Conservation (phyloP, 1,140 invertebrate genomes). For the Sarcophaga bullata region DNA sequence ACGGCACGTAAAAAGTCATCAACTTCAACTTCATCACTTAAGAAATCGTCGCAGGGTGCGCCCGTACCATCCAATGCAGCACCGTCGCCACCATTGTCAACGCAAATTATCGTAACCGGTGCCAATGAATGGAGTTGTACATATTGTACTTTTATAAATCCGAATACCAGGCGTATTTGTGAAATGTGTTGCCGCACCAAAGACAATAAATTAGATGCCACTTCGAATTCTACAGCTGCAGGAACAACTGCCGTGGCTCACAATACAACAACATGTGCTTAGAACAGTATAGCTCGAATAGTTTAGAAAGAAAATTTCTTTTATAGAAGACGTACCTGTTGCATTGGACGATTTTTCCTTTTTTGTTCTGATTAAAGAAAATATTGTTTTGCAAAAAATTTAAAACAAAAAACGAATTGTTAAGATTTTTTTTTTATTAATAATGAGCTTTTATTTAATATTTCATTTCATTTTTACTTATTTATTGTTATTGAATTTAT, state of each 20-base stretch:
- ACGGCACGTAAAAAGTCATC: conserved; percentile 30
- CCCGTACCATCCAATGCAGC: background rate
- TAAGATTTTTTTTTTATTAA: conserved; percentile 1
- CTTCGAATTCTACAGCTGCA: background rate
- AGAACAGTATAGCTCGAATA: conserved; percentile 39
- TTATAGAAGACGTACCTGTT: conserved; percentile 34
- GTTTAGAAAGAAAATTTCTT: conserved; percentile 2
- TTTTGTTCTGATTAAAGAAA: background rate
- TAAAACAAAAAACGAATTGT: too few species aligned
- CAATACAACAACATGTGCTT: conserved; percentile 62
- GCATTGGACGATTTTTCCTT: conserved; percentile 17
- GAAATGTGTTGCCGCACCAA: conserved; percentile 76
- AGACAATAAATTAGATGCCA: conserved; percentile 58
- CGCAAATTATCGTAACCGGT: conserved; percentile 57
- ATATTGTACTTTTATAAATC: conserved; percentile 77
- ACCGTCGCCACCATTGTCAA: conserved; percentile 47
- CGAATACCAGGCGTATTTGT: conserved; percentile 71
- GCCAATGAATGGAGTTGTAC: conserved; percentile 73
- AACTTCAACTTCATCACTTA: background rate
- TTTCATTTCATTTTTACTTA: conserved; percentile 5
- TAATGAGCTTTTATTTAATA: background rate
- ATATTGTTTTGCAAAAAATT: conserved; percentile 4
- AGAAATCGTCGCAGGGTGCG: background rate
- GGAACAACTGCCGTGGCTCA: conserved; percentile 48
- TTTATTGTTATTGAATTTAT: background rate